Conservation (phyloP, 2,797 vertebrate species). For the Coracias cyanogaster region DNA sequence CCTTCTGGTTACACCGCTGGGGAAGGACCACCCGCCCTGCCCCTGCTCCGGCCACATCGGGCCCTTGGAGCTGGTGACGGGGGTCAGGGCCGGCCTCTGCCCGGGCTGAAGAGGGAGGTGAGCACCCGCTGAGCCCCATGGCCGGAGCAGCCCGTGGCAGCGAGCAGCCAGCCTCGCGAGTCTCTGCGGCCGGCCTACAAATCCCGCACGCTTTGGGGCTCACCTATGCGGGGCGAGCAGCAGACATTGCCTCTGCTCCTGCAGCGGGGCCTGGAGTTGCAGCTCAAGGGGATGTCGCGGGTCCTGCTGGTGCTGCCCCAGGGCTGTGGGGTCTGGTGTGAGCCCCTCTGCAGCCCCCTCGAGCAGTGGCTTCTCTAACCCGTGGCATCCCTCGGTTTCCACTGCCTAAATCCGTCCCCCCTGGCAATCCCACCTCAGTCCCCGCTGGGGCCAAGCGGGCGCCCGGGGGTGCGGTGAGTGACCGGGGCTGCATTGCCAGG, state of each 20-base stretch:
- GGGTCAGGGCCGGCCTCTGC: accelerated
- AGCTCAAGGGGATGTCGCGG: background rate
- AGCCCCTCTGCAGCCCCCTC: accelerated
- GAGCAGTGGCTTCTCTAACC: background rate
- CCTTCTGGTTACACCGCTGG: accelerated
- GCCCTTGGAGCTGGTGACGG: background rate
- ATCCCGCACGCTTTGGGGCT: background rate
- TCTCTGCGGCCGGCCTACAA: background rate
- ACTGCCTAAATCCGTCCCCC: background rate
- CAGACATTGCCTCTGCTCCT: accelerated
- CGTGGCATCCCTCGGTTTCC: background rate
- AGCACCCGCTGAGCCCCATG: accelerated
- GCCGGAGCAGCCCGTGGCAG: background rate
- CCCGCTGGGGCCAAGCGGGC: accelerated
- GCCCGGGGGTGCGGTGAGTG: accelerated
- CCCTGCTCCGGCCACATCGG: accelerated
- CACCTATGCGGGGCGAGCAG: accelerated
- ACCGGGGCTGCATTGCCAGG: accelerated
- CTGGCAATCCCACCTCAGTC: accelerated
- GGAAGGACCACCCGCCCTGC: background rate
- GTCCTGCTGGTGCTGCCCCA: accelerated
- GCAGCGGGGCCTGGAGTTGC: accelerated
- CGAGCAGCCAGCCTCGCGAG: accelerated
- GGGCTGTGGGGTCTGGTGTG: accelerated
- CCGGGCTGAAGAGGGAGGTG: accelerated